Evolutionary conservation across 2,113 vertebrate species (phyloP).

Genomic region (Origma solitaria): DNA sequence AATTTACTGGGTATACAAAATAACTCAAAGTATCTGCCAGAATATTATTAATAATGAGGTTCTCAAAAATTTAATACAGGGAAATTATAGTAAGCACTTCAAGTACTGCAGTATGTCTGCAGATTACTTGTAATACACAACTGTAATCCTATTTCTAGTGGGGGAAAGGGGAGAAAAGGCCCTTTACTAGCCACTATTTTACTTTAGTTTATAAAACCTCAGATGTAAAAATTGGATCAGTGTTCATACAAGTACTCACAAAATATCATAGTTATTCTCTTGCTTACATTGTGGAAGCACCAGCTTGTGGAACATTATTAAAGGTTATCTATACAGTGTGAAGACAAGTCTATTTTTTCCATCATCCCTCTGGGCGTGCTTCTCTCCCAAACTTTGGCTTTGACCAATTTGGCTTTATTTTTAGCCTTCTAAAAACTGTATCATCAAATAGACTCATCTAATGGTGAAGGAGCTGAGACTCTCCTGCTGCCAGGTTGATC

Average conservation of each 20-base stretch:
- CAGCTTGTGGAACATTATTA: neutral
- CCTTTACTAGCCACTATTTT: neutral
- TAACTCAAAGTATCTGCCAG: neutral
- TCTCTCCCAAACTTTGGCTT: neutral
- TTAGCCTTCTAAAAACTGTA: neutral
- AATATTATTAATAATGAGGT: neutral
- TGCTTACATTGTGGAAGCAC: neutral
- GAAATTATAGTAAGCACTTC: neutral
- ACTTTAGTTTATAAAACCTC: neutral
- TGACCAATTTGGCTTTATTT: neutral
- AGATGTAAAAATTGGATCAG: neutral
- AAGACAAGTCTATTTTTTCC: neutral
- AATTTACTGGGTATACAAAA: neutral
- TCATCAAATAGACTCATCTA: neutral
- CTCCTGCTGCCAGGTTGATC: neutral
- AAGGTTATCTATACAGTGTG: neutral
- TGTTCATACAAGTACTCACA: neutral
- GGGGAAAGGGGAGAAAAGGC: accelerated
- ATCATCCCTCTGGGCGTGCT: neutral
- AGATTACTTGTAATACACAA: neutral
- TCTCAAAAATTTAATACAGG: neutral
- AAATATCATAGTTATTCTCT: neutral
- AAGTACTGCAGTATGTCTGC: neutral
- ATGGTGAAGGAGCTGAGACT: neutral
- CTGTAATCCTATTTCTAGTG: neutral